phyloP scores from a whole-genome alignment of 2,797 vertebrate genomes.

The Alosa sapidissima region DNA sequence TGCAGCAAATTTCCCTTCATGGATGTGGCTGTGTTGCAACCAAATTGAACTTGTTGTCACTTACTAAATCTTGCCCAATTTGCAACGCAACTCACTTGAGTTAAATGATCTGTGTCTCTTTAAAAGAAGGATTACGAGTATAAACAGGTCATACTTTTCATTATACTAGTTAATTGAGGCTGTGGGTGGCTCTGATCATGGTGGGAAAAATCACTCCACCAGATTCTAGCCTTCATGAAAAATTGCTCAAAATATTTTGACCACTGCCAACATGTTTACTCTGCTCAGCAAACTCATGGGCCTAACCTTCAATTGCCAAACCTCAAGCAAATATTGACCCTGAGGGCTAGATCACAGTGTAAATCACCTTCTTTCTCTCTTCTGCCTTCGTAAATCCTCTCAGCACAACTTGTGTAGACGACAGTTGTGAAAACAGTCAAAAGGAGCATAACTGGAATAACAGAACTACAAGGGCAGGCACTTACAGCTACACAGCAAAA shows the following conservation, averaged over 20 bases:
- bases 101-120: not conserved
- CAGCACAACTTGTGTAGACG: not conserved
- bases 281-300: constrained; percentile 15
- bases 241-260: constrained; percentile 30
- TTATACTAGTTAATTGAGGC: not conserved
- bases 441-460: not conserved
- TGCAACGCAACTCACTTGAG: not conserved
- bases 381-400: not conserved
- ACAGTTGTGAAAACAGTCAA: constrained; percentile 29
- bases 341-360: constrained; percentile 46
- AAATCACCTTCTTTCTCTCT: constrained; percentile 51
- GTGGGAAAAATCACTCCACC: constrained; percentile 4
- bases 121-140: not conserved
- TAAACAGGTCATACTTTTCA: not conserved
- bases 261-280: not conserved
- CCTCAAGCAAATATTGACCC: constrained; percentile 46
- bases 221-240: not conserved
- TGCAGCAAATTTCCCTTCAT: not conserved
- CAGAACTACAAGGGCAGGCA: not conserved
- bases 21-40: not conserved
- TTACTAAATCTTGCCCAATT: not conserved
- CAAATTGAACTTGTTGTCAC: not conserved
- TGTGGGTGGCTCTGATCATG: not conserved
- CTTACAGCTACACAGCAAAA: not conserved
- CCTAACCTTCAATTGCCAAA: constrained; percentile 51